A percentile compares a stretch with the other conserved stretches of the same genome.
These are phyloP conservation scores for Polyommatus iphigenia DNA, from an alignment of 2,888 invertebrate genomes.

Conservation along the genomic window DNA sequence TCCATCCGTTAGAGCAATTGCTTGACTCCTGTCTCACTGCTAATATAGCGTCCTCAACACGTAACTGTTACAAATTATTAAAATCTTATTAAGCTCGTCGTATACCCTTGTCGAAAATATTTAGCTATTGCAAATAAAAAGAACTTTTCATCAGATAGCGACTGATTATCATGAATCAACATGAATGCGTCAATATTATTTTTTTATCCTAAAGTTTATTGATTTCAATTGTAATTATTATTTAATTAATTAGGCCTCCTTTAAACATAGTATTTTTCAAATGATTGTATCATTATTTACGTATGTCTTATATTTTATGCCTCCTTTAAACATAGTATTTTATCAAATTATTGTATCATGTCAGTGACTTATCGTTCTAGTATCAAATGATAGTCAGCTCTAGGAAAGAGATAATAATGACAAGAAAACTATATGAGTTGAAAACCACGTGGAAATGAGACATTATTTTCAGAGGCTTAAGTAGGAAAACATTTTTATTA, in stretches of 20 bases:
- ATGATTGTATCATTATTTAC: background rate
- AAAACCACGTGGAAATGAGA: background rate
- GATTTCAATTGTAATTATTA: too few relatives aligned
- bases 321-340: background rate
- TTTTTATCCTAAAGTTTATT: background rate
- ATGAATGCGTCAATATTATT: background rate
- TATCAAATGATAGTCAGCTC: background rate
- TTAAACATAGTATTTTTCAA: background rate
- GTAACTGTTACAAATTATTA: slow-evolving; percentile 34
- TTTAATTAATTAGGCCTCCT: background rate
- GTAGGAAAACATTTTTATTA: too few relatives aligned
- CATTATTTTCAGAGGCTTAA: background rate
- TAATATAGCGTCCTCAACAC: slow-evolving; percentile 50
- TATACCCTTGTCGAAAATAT: background rate
- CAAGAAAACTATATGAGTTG: background rate
- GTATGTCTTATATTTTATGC: background rate
- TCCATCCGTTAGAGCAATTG: slow-evolving; percentile 81
- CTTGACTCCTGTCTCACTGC: slow-evolving; percentile 60
- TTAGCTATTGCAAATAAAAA: background rate
- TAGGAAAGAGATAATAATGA: background rate
- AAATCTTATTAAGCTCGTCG: background rate
- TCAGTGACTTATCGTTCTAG: background rate
- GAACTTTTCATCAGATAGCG: background rate
- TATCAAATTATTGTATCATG: background rate
- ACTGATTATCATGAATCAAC: background rate